A percentile compares a stretch with the other conserved stretches of the same genome.
phyloP scores from a whole-genome alignment of 2,888 invertebrate genomes.

The Lordiphosa fenestrarum region DNA sequence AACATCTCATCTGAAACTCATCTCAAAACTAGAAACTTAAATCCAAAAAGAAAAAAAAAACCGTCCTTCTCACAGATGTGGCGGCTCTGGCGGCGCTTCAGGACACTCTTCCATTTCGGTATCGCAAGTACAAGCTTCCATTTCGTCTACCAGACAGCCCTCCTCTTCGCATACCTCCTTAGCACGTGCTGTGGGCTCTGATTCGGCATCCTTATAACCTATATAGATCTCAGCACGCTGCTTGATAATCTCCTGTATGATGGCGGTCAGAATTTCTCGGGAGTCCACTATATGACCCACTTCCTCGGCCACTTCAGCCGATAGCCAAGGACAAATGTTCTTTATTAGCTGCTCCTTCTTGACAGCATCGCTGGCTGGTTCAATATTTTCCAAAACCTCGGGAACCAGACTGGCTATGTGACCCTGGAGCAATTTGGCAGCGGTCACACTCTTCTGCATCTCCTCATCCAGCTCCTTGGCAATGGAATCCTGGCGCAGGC shows the following conservation, averaged over 20 bases:
- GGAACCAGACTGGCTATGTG: conserved; percentile 94
- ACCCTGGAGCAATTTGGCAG: conserved; percentile 90
- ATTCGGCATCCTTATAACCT: conserved; percentile 64
- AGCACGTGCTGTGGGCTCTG: conserved; percentile 31
- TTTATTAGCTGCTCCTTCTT: conserved; percentile 85
- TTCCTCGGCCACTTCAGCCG: conserved; percentile 89
- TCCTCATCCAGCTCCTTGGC: conserved; percentile 85
- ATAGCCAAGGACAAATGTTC: conserved; percentile 88
- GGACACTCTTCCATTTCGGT: conserved; percentile 52
- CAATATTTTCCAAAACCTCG: conserved; percentile 88
- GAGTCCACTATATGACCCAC: conserved; percentile 90
- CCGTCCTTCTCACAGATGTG: conserved; percentile 38
- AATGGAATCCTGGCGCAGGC: conserved; percentile 86
- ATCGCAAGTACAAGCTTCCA: conserved; percentile 62
- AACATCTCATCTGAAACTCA: no score
- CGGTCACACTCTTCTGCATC: conserved; percentile 90
- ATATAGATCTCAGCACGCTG: conserved; percentile 83
- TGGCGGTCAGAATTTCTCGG: conserved; percentile 89
- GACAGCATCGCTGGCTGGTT: conserved; percentile 78
- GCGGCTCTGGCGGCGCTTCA: conserved; percentile 32
- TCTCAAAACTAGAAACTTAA: conserved; percentile 29
- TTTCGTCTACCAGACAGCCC: conserved; percentile 48
- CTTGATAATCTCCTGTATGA: conserved; percentile 89
- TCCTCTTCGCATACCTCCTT: conserved; percentile 57
- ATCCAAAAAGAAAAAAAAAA: conserved; percentile 35